Evolutionary conservation across 2,113 vertebrate species (phyloP), one percentile per base, ranked within the genome.

Genomic region (Clarias batrachus): DNA sequence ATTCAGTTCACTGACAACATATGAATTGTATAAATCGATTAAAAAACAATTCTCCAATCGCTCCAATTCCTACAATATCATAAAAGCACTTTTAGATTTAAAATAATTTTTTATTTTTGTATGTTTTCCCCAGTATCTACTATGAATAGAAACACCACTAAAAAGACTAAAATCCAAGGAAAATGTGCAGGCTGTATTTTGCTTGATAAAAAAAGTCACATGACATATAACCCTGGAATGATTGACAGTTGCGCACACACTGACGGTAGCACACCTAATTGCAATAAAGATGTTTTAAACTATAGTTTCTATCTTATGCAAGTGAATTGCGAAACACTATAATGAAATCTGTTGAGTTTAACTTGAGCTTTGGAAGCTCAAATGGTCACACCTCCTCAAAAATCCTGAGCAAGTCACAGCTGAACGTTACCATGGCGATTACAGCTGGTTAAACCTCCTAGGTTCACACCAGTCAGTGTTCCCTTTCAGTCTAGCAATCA

Each of bases 341-440:
- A 56, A 8, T 16, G 17, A 77, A 77, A 77, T 3, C 21, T 23
- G 25, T 52, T n/a, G 10, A 52, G 37, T n/a, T 76, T 76, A 41
- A 41, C 14, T 70, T 33, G 27, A 33, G 66, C 70, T 73, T 11
- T 33, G 70, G 33, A 21, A 23, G 70, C 70, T 41, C 68, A 41
- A 9, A 41, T 21, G 30, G 33, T 21, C 56, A 59, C n/a, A 10
- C 14, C 7, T 8, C 48, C n/a, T 27, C n/a, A 79, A 57, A 54
- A 56, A 27, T 3, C 33, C 57, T 7, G 30, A 54, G 57, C 21
- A 81, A 25, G 30, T 37, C 56, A 13, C 10, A 4, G 30, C 59
- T 81, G 79, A 41, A 68, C 48, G 62, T 60, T 81, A 82, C 66
- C 66, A 85, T 30, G 82, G 85, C 81, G 82, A 81, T 84, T 57